A percentile compares a stretch with the other conserved stretches of the same genome.
These are phyloP conservation scores for Cotesia chilonis DNA, from an alignment of 1,140 invertebrate genomes.

Conservation along the genomic window DNA sequence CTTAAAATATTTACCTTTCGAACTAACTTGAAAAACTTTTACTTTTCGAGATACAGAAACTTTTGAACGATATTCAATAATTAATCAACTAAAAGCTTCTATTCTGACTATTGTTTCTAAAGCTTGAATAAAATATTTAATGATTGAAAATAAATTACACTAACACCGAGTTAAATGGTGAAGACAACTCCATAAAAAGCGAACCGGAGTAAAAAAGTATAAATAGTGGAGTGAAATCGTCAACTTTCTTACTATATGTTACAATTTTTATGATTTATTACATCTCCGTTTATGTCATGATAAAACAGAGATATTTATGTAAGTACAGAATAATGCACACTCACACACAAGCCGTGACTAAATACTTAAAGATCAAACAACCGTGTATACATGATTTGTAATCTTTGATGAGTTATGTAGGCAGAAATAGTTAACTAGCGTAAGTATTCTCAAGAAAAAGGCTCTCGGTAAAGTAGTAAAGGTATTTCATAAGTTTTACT, in stretches of 20 bases:
- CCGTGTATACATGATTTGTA: neutral
- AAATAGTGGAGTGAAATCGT: conserved; percentile 11
- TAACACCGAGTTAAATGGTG: no score
- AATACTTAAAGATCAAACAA: conserved; percentile 16
- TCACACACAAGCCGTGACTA: no score
- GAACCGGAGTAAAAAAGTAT: neutral
- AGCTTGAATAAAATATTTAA: no score
- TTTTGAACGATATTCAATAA: no score
- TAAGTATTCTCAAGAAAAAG: neutral
- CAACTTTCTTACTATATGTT: conserved; percentile 6
- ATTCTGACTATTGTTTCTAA: no score
- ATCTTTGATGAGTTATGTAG: conserved; percentile 8
- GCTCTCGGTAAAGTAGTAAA: no score
- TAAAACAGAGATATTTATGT: neutral
- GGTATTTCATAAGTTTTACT: conserved; percentile 1
- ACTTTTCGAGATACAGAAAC: no score
- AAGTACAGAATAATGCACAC: neutral
- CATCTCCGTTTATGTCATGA: conserved; percentile 7
- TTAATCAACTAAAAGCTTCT: no score
- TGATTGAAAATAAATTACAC: no score
- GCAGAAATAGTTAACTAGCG: conserved; percentile 7
- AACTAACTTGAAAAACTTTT: no score
- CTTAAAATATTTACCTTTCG: no score
- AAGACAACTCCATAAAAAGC: no score
- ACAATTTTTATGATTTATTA: conserved; percentile 10